These are phyloP conservation scores for Motacilla alba DNA, from an alignment of 2,113 vertebrate species.

Conservation along the genomic window DNA sequence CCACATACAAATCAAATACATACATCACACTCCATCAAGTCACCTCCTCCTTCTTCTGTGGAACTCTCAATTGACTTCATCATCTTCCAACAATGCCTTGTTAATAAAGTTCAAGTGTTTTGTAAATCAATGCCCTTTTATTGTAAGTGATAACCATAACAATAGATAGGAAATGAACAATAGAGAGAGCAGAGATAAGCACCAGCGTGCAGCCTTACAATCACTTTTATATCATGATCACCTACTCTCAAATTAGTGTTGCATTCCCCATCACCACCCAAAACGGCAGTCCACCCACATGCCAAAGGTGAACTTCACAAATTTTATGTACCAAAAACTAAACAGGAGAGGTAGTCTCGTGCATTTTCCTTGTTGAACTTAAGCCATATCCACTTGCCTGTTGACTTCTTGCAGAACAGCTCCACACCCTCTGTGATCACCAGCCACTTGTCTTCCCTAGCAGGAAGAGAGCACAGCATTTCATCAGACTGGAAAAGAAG, in stretches of 20 bases:
- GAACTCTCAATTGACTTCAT: not conserved
- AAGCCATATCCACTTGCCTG: not conserved
- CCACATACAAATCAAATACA: not conserved
- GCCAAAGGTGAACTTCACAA: not conserved
- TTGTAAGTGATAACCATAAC: slow-evolving; percentile 20
- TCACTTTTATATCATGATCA: not conserved
- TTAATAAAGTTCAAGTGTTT: slow-evolving; percentile 26
- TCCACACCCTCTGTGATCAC: not conserved
- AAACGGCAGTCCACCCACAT: not conserved
- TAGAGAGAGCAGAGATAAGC: not conserved
- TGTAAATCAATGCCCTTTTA: slow-evolving; percentile 22
- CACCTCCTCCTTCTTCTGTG: not conserved
- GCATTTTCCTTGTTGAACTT: not conserved
- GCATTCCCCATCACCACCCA: not conserved
- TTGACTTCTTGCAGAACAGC: not conserved
- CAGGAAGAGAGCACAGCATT: not conserved
- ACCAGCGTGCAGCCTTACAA: not conserved
- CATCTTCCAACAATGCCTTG: not conserved
- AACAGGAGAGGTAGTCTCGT: not conserved
- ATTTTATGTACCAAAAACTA: not conserved
- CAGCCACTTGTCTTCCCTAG: not conserved
- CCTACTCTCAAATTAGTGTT: not conserved
- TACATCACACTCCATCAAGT: not conserved
- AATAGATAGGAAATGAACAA: slow-evolving; percentile 12
- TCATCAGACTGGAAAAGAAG: not conserved